Evolutionary conservation across 2,797 vertebrate species (phyloP).

Genomic region (Vipera latastei): DNA sequence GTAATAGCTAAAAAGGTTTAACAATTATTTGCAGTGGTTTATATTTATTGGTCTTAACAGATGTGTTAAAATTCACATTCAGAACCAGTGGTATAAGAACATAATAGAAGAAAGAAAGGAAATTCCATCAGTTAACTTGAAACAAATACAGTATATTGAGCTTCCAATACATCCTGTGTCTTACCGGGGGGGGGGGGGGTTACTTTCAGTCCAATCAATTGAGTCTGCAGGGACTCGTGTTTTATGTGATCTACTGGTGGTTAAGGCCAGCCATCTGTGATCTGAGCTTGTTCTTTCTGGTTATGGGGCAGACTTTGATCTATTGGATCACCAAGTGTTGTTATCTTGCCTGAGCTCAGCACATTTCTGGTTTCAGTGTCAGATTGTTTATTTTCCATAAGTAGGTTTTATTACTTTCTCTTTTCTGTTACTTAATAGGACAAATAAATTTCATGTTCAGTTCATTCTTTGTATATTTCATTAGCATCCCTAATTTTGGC

Average conservation of each 20-base stretch:
- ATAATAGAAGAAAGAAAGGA: constrained; percentile 10
- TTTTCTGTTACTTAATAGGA: neutral
- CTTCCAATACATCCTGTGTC: neutral
- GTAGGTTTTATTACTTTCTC: neutral
- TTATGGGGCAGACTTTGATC: neutral
- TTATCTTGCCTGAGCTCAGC: neutral
- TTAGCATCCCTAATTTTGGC: neutral
- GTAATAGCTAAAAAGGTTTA: constrained; percentile 6
- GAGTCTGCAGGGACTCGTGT: neutral
- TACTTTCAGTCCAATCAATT: neutral
- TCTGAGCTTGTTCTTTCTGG: neutral
- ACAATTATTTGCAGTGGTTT: constrained; percentile 44
- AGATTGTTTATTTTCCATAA: neutral
- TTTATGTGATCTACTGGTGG: neutral
- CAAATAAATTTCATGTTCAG: neutral
- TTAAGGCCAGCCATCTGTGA: neutral
- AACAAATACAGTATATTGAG: neutral
- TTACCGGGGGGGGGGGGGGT: neutral
- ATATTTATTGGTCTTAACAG: constrained; percentile 53
- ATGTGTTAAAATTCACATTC: constrained; percentile 19
- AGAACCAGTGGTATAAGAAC: neutral
- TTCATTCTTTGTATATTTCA: neutral
- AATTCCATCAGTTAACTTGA: neutral
- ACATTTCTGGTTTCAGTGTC: neutral
- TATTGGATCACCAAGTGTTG: neutral